Evolutionary conservation across 2,797 vertebrate species (phyloP).

Genomic region (Lepus oiostolus): DNA sequence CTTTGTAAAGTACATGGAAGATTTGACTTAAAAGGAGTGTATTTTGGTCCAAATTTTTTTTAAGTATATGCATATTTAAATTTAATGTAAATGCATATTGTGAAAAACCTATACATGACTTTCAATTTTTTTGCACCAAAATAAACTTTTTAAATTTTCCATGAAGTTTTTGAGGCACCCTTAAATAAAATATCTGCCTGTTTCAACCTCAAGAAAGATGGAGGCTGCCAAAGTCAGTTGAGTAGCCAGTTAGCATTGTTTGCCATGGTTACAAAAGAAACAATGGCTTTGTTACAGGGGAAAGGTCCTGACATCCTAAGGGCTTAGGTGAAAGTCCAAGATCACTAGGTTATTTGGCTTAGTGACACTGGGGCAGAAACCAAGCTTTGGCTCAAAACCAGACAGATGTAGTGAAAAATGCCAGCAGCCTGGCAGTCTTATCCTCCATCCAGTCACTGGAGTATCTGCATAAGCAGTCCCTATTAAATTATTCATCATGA

Average conservation of each 20-base stretch:
- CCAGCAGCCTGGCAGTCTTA: slow-evolving; percentile 35
- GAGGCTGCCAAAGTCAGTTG: not conserved
- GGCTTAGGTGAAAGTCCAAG: slow-evolving; percentile 11
- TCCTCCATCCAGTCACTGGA: slow-evolving; percentile 41
- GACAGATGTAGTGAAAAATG: slow-evolving; percentile 42
- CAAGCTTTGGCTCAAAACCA: not conserved
- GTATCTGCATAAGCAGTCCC: slow-evolving; percentile 56
- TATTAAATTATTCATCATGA: slow-evolving; percentile 89
- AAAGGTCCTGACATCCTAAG: not conserved
- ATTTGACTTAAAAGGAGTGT: no score
- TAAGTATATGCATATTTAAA: no score
- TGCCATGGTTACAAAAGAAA: not conserved
- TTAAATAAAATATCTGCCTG: not conserved
- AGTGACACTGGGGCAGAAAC: not conserved
- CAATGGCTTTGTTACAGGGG: slow-evolving; percentile 35
- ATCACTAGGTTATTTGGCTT: slow-evolving; percentile 33
- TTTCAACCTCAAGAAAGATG: slow-evolving; percentile 28
- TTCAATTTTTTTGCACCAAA: no score
- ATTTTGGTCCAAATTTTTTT: no score
- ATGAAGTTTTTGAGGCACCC: no score
- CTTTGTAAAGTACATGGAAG: no score
- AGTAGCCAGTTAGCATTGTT: not conserved
- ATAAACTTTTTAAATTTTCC: no score
- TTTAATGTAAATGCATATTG: no score
- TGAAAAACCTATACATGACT: no score